A percentile compares a stretch with the other conserved stretches of the same genome.
phyloP scores from a whole-genome alignment of 2,797 vertebrate species.

The Microchirus variegatus region DNA sequence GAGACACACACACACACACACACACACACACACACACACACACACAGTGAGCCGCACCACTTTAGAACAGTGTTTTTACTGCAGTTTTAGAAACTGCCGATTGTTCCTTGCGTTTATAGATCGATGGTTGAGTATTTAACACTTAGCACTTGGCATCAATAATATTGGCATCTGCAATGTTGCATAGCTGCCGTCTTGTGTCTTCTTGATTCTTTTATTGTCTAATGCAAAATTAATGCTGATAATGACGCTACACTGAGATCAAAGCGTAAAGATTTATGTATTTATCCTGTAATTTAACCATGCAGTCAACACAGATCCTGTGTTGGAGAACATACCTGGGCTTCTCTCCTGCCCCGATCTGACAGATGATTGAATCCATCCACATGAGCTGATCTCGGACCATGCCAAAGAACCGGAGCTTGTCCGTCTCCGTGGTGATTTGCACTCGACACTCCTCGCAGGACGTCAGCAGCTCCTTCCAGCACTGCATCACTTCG shows the following conservation, averaged over 20 bases:
- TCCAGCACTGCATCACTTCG: conserved; percentile 92
- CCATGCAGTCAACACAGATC: neutral
- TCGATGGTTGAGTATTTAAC: too few relatives aligned
- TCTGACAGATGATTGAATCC: conserved; percentile 92
- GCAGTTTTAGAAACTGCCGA: too few relatives aligned
- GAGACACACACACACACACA: conserved; percentile 20
- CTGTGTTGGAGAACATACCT: conserved; percentile 77
- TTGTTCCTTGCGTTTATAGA: too few relatives aligned
- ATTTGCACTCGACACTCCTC: conserved; percentile 93
- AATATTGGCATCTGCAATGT: too few relatives aligned
- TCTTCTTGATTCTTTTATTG: too few relatives aligned
- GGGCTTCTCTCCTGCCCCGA: conserved; percentile 90
- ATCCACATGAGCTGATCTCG: conserved; percentile 94
- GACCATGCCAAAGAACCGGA: conserved; percentile 88
- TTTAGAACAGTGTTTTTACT: neutral
- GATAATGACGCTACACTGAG: too few relatives aligned
- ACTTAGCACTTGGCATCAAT: too few relatives aligned
- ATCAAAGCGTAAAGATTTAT: too few relatives aligned
- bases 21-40: neutral
- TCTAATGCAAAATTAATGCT: too few relatives aligned
- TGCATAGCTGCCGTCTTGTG: too few relatives aligned
- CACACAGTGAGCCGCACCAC: neutral
- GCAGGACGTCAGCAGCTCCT: conserved; percentile 90
- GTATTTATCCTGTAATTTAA: neutral
- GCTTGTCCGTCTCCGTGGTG: conserved; percentile 89